Conservation (phyloP, 2,797 vertebrate genomes). For the Paratrypauchen microcephalus region DNA sequence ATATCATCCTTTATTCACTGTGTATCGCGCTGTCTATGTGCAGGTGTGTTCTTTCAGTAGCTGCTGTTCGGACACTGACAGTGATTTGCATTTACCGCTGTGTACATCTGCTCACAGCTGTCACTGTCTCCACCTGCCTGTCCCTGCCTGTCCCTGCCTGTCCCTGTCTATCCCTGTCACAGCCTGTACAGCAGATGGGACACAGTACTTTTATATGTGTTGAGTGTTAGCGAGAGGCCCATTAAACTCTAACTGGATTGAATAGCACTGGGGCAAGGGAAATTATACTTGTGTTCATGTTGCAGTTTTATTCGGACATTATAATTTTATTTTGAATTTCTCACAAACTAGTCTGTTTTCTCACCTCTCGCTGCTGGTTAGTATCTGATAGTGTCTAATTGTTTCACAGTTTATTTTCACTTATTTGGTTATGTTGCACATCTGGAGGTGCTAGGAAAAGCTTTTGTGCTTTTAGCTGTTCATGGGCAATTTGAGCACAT, state of each 20-base stretch:
- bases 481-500: no score
- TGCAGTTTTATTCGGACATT: background rate
- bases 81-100: conserved; percentile 4
- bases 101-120: conserved; percentile 4
- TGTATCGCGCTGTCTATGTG: background rate
- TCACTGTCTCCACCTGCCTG: background rate
- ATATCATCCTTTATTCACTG: no score
- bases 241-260: background rate
- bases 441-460: no score
- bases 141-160: background rate
- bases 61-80: background rate
- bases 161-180: background rate
- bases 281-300: background rate
- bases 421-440: background rate
- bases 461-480: no score
- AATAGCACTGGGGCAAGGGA: background rate
- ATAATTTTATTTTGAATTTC: background rate
- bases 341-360: background rate
- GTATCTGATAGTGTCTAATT: background rate
- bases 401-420: conserved; percentile 1
- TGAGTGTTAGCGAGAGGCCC: background rate
- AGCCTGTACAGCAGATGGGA: background rate
- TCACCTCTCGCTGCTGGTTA: background rate
- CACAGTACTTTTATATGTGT: background rate
- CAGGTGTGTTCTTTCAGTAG: background rate